Percentiles rank a stretch among this genome's conserved stretches.
Evolutionary conservation across 2,797 vertebrate genomes (phyloP).

Genomic region (Adrianichthys oophorus): DNA sequence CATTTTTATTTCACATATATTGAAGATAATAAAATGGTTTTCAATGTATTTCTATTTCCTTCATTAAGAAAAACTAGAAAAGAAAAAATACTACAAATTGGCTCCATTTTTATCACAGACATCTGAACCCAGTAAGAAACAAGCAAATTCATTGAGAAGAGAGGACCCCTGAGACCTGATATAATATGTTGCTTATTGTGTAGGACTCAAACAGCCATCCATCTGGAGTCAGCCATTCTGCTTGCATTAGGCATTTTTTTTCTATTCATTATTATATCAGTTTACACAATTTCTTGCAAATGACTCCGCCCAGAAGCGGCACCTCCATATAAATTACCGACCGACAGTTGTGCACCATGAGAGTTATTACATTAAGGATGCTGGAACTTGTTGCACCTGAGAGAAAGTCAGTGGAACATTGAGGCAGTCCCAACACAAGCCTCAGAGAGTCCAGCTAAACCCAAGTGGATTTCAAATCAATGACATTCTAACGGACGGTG

Average conservation of each 20-base stretch:
- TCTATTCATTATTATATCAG: slow-evolving; percentile 81
- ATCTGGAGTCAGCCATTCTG: slow-evolving; percentile 72
- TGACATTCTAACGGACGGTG: slow-evolving; percentile 63
- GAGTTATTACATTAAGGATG: slow-evolving; percentile 70
- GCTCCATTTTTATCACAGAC: slow-evolving; percentile 39
- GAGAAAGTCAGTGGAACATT: slow-evolving; percentile 38
- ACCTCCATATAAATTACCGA: slow-evolving; percentile 80
- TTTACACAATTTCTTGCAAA: slow-evolving; percentile 84
- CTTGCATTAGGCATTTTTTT: slow-evolving; percentile 77
- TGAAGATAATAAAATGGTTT: not conserved
- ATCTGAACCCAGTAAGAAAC: slow-evolving; percentile 52
- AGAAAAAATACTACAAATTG: slow-evolving; percentile 30
- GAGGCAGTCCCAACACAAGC: slow-evolving; percentile 44
- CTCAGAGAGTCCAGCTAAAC: slow-evolving; percentile 47
- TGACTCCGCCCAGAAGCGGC: slow-evolving; percentile 71
- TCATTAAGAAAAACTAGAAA: slow-evolving; percentile 26
- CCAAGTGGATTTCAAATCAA: slow-evolving; percentile 51
- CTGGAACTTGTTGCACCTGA: slow-evolving; percentile 72
- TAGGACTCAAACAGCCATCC: slow-evolving; percentile 79
- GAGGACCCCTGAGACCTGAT: slow-evolving; percentile 53
- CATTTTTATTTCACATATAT: too few relatives aligned
- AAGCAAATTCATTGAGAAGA: slow-evolving; percentile 56
- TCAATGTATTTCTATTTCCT: slow-evolving; percentile 13
- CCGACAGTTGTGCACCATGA: slow-evolving; percentile 62
- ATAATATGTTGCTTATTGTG: slow-evolving; percentile 80